phyloP scores from a whole-genome alignment of 92 coral and sea anemone genomes.

The Hydrozoanthus gracilis region DNA sequence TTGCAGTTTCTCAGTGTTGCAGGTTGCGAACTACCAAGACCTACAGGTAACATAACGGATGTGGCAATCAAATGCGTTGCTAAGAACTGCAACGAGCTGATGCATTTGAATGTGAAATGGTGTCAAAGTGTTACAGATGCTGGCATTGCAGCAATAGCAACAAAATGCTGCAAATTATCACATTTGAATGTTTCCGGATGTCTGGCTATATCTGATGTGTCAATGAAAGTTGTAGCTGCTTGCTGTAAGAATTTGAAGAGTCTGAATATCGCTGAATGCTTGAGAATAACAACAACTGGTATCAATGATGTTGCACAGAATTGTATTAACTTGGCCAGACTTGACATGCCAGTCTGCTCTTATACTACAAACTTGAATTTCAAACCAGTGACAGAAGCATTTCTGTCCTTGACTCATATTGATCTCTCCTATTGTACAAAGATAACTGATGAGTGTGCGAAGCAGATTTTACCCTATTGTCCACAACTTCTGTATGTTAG shows the following conservation, averaged over 20 bases:
- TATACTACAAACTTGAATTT: conserved; percentile 70
- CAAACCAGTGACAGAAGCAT: conserved; percentile 32
- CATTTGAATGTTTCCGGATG: conserved; percentile 85
- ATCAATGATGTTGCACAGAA: conserved; percentile 76
- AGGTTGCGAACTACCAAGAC: conserved; percentile 81
- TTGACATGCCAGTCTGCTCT: conserved; percentile 89
- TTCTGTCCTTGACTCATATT: conserved; percentile 58
- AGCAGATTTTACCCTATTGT: conserved; percentile 59
- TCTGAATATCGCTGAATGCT: conserved; percentile 75
- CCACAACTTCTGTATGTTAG: conserved; percentile 65
- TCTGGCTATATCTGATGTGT: conserved; percentile 79
- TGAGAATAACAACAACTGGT: conserved; percentile 71
- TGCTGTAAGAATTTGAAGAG: conserved; percentile 61
- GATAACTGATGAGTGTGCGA: conserved; percentile 73
- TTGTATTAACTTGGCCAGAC: conserved; percentile 60
- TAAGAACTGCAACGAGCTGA: conserved; percentile 59
- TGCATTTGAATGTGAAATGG: conserved; percentile 71
- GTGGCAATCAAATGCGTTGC: conserved; percentile 80
- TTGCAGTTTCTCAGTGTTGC: conserved; percentile 75
- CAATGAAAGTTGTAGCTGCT: conserved; percentile 71
- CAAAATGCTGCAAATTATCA: conserved; percentile 64
- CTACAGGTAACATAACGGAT: conserved; percentile 83
- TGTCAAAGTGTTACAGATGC: conserved; percentile 84
- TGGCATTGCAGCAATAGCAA: conserved; percentile 75
- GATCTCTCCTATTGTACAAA: conserved; percentile 82